phyloP scores from a whole-genome alignment of 2,888 invertebrate species.

The Amiota minor region DNA sequence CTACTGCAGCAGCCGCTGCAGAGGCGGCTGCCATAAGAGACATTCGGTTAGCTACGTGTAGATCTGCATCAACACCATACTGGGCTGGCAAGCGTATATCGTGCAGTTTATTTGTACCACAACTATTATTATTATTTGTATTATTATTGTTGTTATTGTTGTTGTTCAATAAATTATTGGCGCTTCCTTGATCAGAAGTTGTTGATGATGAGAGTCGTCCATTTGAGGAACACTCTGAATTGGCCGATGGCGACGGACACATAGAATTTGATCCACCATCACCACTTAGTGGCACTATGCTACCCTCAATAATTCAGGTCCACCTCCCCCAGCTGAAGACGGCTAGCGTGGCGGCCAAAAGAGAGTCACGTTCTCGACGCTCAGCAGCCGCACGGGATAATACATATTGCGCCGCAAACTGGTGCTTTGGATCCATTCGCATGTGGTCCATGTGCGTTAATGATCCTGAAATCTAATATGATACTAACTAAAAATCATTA shows the following conservation, averaged over 20 bases:
- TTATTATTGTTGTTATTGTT: constrained; percentile 77
- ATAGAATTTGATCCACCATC: constrained; percentile 76
- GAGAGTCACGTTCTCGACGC: constrained; percentile 85
- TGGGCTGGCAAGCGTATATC: constrained; percentile 75
- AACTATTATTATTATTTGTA: constrained; percentile 75
- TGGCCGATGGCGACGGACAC: constrained; percentile 88
- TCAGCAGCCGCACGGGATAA: constrained; percentile 92
- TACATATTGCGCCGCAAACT: constrained; percentile 95
- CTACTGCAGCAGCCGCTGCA: constrained; percentile 65
- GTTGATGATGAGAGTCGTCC: constrained; percentile 87
- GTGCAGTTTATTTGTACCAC: constrained; percentile 76
- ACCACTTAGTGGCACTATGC: constrained; percentile 51
- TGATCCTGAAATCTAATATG: constrained; percentile 77
- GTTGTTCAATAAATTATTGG: constrained; percentile 76
- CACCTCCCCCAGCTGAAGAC: constrained; percentile 74
- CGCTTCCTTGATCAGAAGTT: constrained; percentile 81
- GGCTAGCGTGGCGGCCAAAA: constrained; percentile 80
- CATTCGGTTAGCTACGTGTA: constrained; percentile 77
- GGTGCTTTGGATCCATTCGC: constrained; percentile 97
- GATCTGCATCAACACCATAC: constrained; percentile 77
- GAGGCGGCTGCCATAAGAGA: constrained; percentile 80
- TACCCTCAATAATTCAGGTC: constrained; percentile 27
- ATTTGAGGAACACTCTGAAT: constrained; percentile 90
- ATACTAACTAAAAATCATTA: background rate
- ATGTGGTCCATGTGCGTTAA: constrained; percentile 96